Conservation (phyloP, 2,797 vertebrate genomes). For the Pipistrellus nathusii region DNA sequence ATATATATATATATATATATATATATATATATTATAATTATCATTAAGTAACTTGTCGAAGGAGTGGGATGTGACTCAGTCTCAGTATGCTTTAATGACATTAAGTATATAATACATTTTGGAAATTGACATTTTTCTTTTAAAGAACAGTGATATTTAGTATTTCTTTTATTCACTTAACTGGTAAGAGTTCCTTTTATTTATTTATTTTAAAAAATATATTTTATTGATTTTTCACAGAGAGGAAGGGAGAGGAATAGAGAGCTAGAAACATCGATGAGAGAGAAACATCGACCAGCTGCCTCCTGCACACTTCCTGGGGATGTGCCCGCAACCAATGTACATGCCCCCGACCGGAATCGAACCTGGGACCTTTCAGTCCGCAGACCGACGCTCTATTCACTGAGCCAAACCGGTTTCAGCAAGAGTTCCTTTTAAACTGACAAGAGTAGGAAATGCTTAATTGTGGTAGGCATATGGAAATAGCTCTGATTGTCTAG, state of each 20-base stretch:
- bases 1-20: neutral
- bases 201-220: no score
- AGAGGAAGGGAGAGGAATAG: no score
- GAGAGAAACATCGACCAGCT: no score
- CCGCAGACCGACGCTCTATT: no score
- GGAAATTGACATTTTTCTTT: neutral
- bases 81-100: neutral
- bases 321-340: no score
- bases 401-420: no score
- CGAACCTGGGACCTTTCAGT: no score
- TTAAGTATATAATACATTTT: neutral
- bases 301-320: no score
- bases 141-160: neutral
- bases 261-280: no score
- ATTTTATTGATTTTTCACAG: no score
- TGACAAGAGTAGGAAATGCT: neutral
- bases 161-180: neutral
- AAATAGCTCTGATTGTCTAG: neutral
- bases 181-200: neutral
- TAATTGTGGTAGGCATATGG: neutral
- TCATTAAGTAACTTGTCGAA: neutral
- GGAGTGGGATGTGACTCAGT: neutral
- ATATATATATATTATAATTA: neutral
- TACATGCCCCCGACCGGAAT: no score
- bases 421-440: constrained; percentile 11